Base-by-base conservation (phyloP, 2,113 vertebrate species). In the Platysternon megacephalum region DNA sequence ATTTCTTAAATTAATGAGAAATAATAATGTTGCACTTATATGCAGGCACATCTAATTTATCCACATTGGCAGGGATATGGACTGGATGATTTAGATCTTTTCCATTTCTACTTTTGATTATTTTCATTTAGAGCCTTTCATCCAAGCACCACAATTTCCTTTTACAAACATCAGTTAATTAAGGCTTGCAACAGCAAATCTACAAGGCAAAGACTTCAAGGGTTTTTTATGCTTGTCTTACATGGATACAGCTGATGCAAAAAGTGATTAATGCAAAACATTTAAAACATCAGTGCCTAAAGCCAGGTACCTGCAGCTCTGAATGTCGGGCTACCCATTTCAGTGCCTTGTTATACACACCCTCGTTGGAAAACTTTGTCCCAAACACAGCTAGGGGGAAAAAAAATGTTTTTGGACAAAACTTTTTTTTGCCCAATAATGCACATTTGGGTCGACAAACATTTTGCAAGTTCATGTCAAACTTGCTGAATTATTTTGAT, bases 201-300 rank as follows among this genome's bases (percentile, higher is more conserved):
- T 72, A 13, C 46, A 42, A 42, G 89, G 22, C 11, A 79, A 90
- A 53, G 79, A 48, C 3, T 49, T 68, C 1, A 6, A 22, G 51
- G n/a, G 26, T 2, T 61, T 61, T 72, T 0, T 2, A 44, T 16
- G 5, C n/a, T 2, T 0, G 1, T 86, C 94, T 89, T 55, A 8
- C 9, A 1, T 11, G 35, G 14, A 55, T 72, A 86, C 76, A 61
- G 2, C 8, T 13, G 17, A 79, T 3, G 5, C 8, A 19, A 65
- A 72, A 3, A 28, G 3, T 46, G 2, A 78, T 91, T 46, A 28
- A 11, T 6, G 4, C 35, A 5, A 35, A 84, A 1, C 39, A 39
- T 72, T 56, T 8, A 42, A 51, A 82, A 92, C 74, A 5, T 0
- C 48, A 5, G 8, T 82, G 21, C 1, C 39, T 42, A n/a, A 32